A percentile compares a stretch with the other conserved stretches of the same genome.
Conservation (phyloP, 2,113 vertebrate species). For the Spilogale gracilis region DNA sequence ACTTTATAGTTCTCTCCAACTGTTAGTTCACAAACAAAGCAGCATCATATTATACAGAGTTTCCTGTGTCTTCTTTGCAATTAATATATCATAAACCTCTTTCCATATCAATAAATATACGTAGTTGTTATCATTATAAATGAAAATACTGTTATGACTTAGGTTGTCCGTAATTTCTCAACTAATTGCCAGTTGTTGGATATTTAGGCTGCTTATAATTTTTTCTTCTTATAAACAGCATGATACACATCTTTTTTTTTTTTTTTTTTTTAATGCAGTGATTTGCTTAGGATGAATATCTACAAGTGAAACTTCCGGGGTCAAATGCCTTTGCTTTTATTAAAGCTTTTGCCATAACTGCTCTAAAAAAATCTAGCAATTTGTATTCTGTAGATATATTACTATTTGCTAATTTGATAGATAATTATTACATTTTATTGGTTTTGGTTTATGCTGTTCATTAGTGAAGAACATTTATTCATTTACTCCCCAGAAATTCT, state of each 20-base stretch:
- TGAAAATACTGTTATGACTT: background rate
- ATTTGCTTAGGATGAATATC: background rate
- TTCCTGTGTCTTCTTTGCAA: background rate
- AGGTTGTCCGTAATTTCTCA: background rate
- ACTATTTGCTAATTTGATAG: background rate
- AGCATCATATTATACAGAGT: background rate
- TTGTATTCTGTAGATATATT: background rate
- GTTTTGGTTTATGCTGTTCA: background rate
- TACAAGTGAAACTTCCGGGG: slow-evolving; percentile 8
- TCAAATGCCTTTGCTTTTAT: background rate
- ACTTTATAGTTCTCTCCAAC: background rate
- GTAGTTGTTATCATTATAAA: background rate
- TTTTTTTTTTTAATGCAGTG: background rate
- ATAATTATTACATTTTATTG: background rate
- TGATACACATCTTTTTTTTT: background rate
- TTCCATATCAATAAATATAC: background rate
- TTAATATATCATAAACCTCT: background rate
- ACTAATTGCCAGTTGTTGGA: background rate
- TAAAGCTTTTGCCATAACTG: background rate
- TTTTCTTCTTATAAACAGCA: background rate
- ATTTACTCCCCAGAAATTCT: background rate
- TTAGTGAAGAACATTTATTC: background rate
- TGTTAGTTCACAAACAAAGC: background rate
- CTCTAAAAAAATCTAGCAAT: background rate
- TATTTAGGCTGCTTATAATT: background rate